Evolutionary conservation across 1,140 invertebrate genomes (phyloP), one percentile per base, ranked within the genome.

Genomic region (Drosophila arizonae): DNA sequence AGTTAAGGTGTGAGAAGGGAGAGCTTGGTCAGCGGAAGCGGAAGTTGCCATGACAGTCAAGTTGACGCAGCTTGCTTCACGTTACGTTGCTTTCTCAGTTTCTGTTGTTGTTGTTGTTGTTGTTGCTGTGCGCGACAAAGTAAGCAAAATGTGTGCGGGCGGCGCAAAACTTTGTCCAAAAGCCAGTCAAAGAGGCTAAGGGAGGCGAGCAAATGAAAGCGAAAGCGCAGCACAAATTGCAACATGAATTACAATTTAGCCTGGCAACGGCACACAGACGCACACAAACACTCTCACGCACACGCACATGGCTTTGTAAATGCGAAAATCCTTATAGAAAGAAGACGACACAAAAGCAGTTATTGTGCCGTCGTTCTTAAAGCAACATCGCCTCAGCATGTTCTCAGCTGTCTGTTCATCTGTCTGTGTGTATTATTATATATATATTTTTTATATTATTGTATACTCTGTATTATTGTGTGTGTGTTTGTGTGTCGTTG

Each of bases 221-320:
- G 80, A 89, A 89, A 79, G 73, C 76, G 82, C 76, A 77, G 80
- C 76, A 71, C 58, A 77, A 85, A 86, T 86, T 86, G 81, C 81
- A 86, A 82, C 55, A 69, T 82, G 79, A 86, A 86, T 82, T 72
- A 87, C 81, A 86, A 76, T 78, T 60, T 82, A 46, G 52, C 46
- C 30, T 66, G 46, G 54, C 68, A 78, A 72, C 56, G 15, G 57
- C 10, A 55, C 26, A 48, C 63, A 26, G 11, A 33, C 10, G 26
- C 30, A 1, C 10, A 17, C 17, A 26, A 8, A 28, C 41, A 21
- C n/a, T 41, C 45, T n/a, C 28, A 15, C 30, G 54, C 21, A 63
- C 13, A 43, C 41, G 28, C 26, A 51, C 26, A 13, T 15, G 45
- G 62, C 69, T 30, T 39, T 30, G 30, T 72, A 43, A 70, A 68